A percentile compares a stretch with the other conserved stretches of the same genome.
These are phyloP conservation scores for Chitala chitala DNA, from an alignment of 2,113 vertebrate species.

Conservation along the genomic window DNA sequence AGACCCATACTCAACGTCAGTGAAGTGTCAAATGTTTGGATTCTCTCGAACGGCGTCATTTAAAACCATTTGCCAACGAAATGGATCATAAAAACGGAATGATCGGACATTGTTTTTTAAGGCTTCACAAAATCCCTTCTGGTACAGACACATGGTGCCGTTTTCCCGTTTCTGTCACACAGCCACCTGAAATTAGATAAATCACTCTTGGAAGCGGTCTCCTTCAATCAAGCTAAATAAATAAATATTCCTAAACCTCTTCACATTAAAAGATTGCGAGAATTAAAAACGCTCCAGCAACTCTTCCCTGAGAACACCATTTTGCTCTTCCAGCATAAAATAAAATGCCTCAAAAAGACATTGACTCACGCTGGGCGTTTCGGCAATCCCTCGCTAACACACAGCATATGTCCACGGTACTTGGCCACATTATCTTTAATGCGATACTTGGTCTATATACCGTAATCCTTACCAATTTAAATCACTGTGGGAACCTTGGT, in stretches of 20 bases:
- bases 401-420: too few species aligned
- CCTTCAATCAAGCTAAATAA: neutral
- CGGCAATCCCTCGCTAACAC: too few species aligned
- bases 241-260: neutral
- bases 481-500: neutral
- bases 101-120: neutral
- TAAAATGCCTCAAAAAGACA: neutral
- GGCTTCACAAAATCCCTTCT: neutral
- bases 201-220: neutral
- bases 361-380: too few species aligned
- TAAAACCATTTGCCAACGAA: slow-evolving; percentile 3
- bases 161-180: neutral
- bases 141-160: too few species aligned
- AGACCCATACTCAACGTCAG: neutral
- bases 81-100: slow-evolving; percentile 3
- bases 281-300: too few species aligned
- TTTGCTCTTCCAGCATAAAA: neutral
- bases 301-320: too few species aligned
- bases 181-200: neutral
- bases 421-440: neutral
- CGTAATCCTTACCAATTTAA: neutral
- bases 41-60: neutral
- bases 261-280: neutral
- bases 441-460: neutral
- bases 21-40: neutral